Evolutionary conservation across 2,797 vertebrate species (phyloP).

Genomic region (Xenops minutus): DNA sequence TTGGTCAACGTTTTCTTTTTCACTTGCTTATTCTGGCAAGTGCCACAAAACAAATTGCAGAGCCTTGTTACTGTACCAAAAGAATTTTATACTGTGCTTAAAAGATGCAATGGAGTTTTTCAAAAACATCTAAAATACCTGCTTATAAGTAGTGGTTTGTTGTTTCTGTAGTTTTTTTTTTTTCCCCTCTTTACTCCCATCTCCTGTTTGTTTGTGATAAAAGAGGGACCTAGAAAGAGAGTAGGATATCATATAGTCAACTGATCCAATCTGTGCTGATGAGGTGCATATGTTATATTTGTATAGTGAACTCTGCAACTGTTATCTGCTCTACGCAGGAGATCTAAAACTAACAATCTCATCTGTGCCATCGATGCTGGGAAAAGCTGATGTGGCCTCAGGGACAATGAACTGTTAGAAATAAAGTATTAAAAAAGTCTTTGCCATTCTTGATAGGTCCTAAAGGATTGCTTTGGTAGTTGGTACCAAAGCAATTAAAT

Average conservation of each 20-base stretch:
- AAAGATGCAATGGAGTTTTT: not conserved
- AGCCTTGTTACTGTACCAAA: not conserved
- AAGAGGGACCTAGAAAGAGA: not conserved
- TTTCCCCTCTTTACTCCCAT: not conserved
- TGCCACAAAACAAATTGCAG: not conserved
- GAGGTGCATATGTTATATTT: not conserved
- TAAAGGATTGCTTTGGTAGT: not conserved
- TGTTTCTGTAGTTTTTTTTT: not conserved
- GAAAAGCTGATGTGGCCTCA: conserved; percentile 24
- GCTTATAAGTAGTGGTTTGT: not conserved
- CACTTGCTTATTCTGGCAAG: not conserved
- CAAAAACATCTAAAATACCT: not conserved
- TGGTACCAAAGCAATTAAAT: not conserved
- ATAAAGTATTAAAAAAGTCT: conserved; percentile 20
- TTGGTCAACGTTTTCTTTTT: not conserved
- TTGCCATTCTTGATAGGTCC: not conserved
- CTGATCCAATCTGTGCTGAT: not conserved
- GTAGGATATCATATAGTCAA: not conserved
- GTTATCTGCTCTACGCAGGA: conserved; percentile 40
- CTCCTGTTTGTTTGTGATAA: not conserved
- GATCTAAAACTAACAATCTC: conserved; percentile 30
- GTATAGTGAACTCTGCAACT: not conserved
- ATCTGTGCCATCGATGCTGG: not conserved
- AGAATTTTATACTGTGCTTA: conserved; percentile 24
- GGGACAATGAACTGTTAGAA: conserved; percentile 8